Evolutionary conservation across 2,113 vertebrate genomes (phyloP).

Genomic region (Phylloscopus trochilus): DNA sequence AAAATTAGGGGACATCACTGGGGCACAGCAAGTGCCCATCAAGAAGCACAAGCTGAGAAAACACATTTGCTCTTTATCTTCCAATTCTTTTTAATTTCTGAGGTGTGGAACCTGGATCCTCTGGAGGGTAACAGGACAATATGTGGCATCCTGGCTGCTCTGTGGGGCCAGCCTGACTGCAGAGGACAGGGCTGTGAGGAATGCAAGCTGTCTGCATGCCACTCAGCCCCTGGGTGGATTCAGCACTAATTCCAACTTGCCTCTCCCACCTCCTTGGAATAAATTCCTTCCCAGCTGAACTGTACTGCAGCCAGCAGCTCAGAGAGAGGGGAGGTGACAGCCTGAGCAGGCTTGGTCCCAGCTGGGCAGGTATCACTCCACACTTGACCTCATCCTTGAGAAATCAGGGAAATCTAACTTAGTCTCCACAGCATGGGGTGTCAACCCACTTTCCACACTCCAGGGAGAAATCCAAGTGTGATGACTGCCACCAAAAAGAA

Average conservation of each 20-base stretch:
- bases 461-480: neutral
- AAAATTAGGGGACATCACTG: neutral
- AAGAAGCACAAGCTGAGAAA: neutral
- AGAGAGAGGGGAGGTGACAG: neutral
- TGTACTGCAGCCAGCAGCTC: neutral
- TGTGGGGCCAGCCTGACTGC: rapidly evolving
- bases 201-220: neutral
- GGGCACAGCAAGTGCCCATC: rapidly evolving
- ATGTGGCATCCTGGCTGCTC: neutral
- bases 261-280: neutral
- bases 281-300: neutral
- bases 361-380: neutral
- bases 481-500: neutral
- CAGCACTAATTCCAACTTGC: neutral
- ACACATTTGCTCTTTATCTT: neutral
- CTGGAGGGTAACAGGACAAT: neutral
- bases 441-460: neutral
- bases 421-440: rapidly evolving
- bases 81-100: neutral
- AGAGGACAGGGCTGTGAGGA: neutral
- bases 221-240: neutral
- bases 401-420: neutral
- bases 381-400: neutral
- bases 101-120: neutral
- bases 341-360: neutral